Evolutionary conservation across 2,888 invertebrate species (phyloP), one percentile per base, ranked within the genome.

Genomic region (Kuschelorhynchus macadamiae): DNA sequence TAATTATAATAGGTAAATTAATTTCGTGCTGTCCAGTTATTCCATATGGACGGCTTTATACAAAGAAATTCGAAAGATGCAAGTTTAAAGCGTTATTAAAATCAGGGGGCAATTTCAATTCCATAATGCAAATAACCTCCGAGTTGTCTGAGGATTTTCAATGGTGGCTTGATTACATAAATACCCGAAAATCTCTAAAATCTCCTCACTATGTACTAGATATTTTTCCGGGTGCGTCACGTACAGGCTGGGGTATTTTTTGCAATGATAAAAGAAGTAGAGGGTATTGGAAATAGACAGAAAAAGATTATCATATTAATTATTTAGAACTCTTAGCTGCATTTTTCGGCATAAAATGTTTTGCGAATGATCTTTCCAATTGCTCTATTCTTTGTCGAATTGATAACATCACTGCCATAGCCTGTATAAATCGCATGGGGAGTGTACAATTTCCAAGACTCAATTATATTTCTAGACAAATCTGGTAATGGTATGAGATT

Each of bases 401-500:
- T 16, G 75, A 72, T 57, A 75, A 73, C 42, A 71, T 71, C 8
- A 73, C 71, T 12, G 71, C 71, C 4, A 71, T 71, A 3, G 62
- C 71, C 11, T 73, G 70, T 44, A 71, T 72, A 12, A 74, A 73
- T 56, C 59, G 67, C 52, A 74, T 70, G 71, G 71, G 72, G 5
- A 65, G 71, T 30, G 39, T 72, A 9, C 63, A 73, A 49, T 74
- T 69, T 56, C 59, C 59, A 0, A 60, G 71, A 7, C 67, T 75
- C 20, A 72, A 75, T 50, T n/a, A 39, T 20, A 36, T 78, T 42
- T 55, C 64, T 39, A 63, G 72, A 17, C 53, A 73, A 11, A 78
- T 79, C 46, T 75, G 74, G 73, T 53, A 71, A 25, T 70, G 8
- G 50, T 80, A 30, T 66, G 68, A 65, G 77, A 77, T 67, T 67